Evolutionary conservation across 2,113 vertebrate genomes (phyloP).

Genomic region (Daubentonia madagascariensis): DNA sequence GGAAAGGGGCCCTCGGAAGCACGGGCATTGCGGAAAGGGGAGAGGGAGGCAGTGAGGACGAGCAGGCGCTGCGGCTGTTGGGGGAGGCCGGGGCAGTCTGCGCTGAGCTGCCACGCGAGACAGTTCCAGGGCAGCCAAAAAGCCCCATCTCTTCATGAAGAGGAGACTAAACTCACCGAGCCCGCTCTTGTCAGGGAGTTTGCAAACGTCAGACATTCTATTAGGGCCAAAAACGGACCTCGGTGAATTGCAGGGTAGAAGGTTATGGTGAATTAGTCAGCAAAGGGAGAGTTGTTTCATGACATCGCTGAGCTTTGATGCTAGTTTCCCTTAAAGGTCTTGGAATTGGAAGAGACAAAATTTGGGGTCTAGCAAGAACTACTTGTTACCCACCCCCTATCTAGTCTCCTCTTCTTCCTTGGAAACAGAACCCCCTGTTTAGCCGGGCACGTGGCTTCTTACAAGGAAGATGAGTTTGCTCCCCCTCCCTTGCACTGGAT

Average conservation of each 20-base stretch:
- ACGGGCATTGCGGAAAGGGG: neutral
- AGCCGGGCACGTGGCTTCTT: neutral
- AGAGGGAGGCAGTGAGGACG: neutral
- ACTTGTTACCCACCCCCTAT: neutral
- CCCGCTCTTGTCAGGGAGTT: neutral
- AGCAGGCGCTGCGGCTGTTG: neutral
- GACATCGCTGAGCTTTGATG: fast-evolving
- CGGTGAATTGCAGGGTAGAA: neutral
- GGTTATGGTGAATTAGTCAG: neutral
- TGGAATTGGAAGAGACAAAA: neutral
- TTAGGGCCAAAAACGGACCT: neutral
- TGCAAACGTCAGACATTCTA: neutral
- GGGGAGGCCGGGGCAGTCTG: neutral
- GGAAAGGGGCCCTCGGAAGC: neutral
- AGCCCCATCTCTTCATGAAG: neutral
- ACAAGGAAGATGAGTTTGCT: neutral
- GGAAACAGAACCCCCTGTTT: neutral
- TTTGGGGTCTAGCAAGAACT: neutral
- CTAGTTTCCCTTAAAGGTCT: neutral
- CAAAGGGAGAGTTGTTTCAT: neutral
- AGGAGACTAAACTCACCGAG: neutral
- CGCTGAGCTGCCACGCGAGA: fast-evolving
- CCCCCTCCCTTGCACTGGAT: neutral
- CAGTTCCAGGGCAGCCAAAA: neutral
- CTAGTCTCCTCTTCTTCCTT: neutral